Evolutionary conservation across 2,888 invertebrate genomes (phyloP).

Genomic region (Athripsodes cinereus): DNA sequence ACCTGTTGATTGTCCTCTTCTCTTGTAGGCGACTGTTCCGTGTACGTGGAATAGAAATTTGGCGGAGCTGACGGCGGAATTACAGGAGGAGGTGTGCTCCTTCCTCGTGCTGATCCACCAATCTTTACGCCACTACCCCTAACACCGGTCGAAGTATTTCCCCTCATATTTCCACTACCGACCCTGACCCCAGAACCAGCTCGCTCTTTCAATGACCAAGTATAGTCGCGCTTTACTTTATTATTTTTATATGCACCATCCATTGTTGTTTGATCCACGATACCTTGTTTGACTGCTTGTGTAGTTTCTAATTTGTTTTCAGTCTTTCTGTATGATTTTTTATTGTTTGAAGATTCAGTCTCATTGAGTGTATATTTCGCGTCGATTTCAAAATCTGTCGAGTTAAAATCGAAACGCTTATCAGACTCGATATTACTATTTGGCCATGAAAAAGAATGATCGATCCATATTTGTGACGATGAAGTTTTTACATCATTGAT

Average conservation of each 20-base stretch:
- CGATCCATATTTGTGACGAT: neutral
- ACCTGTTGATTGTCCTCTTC: slow-evolving; percentile 15
- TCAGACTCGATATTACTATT: neutral
- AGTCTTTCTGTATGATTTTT: neutral
- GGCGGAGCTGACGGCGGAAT: slow-evolving; percentile 6
- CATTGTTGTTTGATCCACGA: neutral
- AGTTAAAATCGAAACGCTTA: no score
- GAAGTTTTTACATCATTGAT: neutral
- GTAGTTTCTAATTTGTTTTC: neutral
- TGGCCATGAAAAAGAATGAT: neutral
- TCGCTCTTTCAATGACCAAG: slow-evolving; percentile 14
- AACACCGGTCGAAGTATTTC: slow-evolving; percentile 13
- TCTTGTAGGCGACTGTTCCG: slow-evolving; percentile 8
- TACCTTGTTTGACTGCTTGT: neutral
- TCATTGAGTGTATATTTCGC: neutral
- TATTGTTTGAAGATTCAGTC: neutral
- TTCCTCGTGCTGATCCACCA: slow-evolving; percentile 10
- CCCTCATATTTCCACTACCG: slow-evolving; percentile 5
- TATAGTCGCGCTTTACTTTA: slow-evolving; percentile 2
- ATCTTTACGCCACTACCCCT: slow-evolving; percentile 17
- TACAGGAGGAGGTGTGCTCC: slow-evolving; percentile 19
- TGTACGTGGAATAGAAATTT: slow-evolving; percentile 7
- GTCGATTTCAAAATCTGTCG: neutral
- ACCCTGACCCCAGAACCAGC: slow-evolving; percentile 18
- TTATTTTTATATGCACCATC: neutral